Evolutionary conservation across 2,888 invertebrate genomes (phyloP), one percentile per base, ranked within the genome.

Genomic region (Acrobasis consociella): DNA sequence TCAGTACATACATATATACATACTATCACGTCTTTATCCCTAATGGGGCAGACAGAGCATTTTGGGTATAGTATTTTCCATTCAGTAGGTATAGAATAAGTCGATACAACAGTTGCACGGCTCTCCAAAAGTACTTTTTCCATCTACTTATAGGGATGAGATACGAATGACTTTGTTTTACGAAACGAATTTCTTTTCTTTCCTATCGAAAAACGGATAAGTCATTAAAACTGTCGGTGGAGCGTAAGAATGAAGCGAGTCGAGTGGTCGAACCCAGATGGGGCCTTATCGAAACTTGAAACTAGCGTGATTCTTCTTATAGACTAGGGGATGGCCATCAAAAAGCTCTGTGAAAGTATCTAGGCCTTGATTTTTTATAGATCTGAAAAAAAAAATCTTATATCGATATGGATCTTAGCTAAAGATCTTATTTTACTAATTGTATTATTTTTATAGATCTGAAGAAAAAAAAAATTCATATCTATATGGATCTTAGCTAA

Each of bases 221-320:
- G 89, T 90, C 89, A 91, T 91, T 91, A 91, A 89, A 90, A 89
- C 83, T 87, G 83, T 81, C 83, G 80, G 80, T 82, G 82, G 76
- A 89, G 87, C 87, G 87, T 83, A 82, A 86, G 82, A 85, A 85
- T 83, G 77, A 83, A 83, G 77, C 75, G 74, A 79, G 76, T 75
- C 79, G 83, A 87, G 82, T 86, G 85, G 89, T 85, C 82, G 86
- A 88, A 85, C 80, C 71, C 77, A 80, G 79, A 72, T 72, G 76
- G 72, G 80, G 79, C 74, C 80, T 85, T 85, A 86, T 87, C 86
- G 83, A 81, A 88, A 88, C 84, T 91, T 84, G 77, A 78, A 85
- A 81, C 85, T 85, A 83, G 79, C 79, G 81, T 82, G 83, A 83
- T 81, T 83, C 83, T 74, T 69, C 77, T 78, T 15, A 13, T 39